These are phyloP conservation scores for Spatula clypeata DNA, from an alignment of 2,797 vertebrate species.

Conservation along the genomic window DNA sequence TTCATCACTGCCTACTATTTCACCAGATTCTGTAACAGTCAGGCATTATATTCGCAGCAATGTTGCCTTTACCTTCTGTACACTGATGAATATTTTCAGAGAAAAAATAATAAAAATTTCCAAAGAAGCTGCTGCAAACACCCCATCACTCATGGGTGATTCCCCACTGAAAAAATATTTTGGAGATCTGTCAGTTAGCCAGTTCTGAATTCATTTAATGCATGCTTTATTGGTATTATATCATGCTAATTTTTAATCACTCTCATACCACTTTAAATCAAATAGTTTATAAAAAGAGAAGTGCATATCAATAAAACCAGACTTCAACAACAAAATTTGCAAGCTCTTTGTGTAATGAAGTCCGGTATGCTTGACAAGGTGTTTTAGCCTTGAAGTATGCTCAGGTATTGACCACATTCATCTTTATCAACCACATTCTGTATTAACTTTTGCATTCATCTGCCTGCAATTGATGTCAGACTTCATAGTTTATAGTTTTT, in stretches of 20 bases:
- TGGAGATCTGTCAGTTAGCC: neutral
- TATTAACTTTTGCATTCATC: conserved; percentile 10
- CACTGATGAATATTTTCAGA: neutral
- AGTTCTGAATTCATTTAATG: neutral
- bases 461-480: neutral
- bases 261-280: neutral
- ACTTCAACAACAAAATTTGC: neutral
- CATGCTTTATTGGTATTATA: neutral
- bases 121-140: neutral
- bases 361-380: neutral
- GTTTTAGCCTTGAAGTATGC: neutral
- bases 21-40: neutral
- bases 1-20: neutral
- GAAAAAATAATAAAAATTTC: neutral
- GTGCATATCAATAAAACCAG: neutral
- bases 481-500: neutral
- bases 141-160: neutral
- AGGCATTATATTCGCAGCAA: neutral
- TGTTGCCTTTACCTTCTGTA: neutral
- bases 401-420: neutral
- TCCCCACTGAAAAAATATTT: neutral
- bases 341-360: neutral
- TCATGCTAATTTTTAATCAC: neutral
- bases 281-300: neutral
- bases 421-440: conserved; percentile 11